Evolutionary conservation across 2,888 invertebrate species (phyloP).

Genomic region (Clanis bilineata): DNA sequence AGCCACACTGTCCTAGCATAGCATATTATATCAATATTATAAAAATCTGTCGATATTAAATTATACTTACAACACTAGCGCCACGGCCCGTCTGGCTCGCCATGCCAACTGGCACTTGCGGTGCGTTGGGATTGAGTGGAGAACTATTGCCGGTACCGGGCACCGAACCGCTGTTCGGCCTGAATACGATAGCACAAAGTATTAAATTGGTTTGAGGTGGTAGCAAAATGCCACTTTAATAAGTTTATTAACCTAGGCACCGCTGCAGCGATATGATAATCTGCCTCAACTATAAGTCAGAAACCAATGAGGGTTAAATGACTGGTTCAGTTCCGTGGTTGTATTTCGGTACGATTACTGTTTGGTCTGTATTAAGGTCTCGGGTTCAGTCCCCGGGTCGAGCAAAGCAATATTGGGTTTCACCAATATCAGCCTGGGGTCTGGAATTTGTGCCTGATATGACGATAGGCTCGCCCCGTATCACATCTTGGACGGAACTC

Average conservation of each 20-base stretch:
- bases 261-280: too few species aligned
- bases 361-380: too few species aligned
- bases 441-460: too few species aligned
- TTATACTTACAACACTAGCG: constrained; percentile 90
- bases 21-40: background rate
- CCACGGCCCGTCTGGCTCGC: constrained; percentile 93
- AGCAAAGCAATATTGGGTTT: too few species aligned
- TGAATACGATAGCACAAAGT: constrained; percentile 30
- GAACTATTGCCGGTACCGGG: constrained; percentile 76
- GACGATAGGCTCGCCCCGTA: too few species aligned
- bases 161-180: constrained; percentile 62
- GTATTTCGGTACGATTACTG: too few species aligned
- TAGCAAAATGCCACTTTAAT: background rate
- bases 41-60: background rate
- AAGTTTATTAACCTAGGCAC: background rate
- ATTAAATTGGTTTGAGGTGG: background rate
- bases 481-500: too few species aligned
- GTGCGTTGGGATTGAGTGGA: constrained; percentile 84
- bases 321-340: too few species aligned
- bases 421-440: too few species aligned
- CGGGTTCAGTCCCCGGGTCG: too few species aligned
- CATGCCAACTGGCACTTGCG: constrained; percentile 85
- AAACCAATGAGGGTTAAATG: too few species aligned
- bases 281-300: too few species aligned
- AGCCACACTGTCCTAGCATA: constrained; percentile 4